phyloP scores from a whole-genome alignment of 2,113 vertebrate species.

The Bombycilla garrulus region DNA sequence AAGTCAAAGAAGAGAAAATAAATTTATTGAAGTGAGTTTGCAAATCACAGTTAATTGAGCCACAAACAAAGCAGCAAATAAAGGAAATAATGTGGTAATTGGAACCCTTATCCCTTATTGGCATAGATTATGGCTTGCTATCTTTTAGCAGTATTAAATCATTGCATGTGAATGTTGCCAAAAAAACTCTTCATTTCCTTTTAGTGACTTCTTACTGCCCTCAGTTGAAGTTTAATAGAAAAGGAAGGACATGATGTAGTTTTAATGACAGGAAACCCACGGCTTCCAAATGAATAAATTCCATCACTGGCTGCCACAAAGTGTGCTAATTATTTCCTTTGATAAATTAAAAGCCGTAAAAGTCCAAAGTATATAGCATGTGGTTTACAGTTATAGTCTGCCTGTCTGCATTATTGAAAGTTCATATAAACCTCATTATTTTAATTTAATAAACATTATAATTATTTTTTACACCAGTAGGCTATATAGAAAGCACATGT shows the following conservation, averaged over 20 bases:
- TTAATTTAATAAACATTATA: constrained; percentile 71
- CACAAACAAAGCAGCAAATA: constrained; percentile 71
- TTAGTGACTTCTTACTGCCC: constrained; percentile 86
- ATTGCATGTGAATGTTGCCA: constrained; percentile 76
- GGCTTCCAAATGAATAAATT: constrained; percentile 88
- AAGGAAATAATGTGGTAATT: constrained; percentile 72
- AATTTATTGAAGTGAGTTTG: constrained; percentile 61
- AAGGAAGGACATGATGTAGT: constrained; percentile 87
- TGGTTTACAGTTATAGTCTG: constrained; percentile 81
- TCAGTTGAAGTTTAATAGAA: constrained; percentile 86
- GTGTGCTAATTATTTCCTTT: constrained; percentile 89
- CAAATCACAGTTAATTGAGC: constrained; percentile 70
- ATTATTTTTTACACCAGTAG: constrained; percentile 62
- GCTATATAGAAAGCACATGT: constrained; percentile 56
- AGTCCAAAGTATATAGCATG: constrained; percentile 74
- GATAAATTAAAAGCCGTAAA: constrained; percentile 86
- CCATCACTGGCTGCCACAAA: constrained; percentile 83
- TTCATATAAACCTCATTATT: constrained; percentile 73
- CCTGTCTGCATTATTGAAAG: constrained; percentile 67
- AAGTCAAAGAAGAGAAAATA: constrained; percentile 31
- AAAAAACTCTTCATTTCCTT: constrained; percentile 85
- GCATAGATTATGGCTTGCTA: constrained; percentile 74
- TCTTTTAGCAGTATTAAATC: constrained; percentile 84
- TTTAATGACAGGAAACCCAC: constrained; percentile 88
- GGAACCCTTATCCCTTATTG: constrained; percentile 69